These are phyloP conservation scores for Rhea pennata DNA, from an alignment of 2,113 vertebrate genomes.

Conservation along the genomic window DNA sequence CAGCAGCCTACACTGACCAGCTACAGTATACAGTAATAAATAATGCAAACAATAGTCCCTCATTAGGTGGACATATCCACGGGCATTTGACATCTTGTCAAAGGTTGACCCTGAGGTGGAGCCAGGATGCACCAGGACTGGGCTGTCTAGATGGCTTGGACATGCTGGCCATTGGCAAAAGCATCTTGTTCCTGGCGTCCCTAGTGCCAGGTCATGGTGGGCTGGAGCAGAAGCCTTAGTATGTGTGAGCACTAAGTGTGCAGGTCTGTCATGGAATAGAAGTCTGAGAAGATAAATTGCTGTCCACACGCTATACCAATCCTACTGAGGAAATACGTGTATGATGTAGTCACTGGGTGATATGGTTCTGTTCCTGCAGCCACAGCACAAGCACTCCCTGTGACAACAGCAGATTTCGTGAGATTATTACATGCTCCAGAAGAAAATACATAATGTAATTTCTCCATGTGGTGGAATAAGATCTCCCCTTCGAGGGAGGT, in stretches of 20 bases:
- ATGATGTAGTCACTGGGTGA: background rate
- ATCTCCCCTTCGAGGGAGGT: too few species aligned
- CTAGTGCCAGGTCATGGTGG: background rate
- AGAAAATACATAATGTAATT: background rate
- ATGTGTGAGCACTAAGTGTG: too few species aligned
- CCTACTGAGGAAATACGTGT: background rate
- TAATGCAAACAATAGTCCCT: background rate
- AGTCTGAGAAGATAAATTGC: background rate
- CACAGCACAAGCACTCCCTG: rapidly evolving
- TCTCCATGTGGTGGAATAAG: background rate
- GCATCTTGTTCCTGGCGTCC: background rate
- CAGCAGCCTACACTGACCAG: background rate
- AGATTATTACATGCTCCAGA: background rate
- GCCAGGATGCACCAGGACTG: rapidly evolving
- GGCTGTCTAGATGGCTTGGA: background rate
- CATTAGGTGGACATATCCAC: rapidly evolving
- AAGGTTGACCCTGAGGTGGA: background rate
- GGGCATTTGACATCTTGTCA: background rate
- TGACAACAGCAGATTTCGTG: background rate
- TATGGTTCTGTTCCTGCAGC: background rate
- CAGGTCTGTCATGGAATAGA: background rate
- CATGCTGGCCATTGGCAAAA: background rate
- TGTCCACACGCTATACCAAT: background rate
- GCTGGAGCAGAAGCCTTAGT: background rate
- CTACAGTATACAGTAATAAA: background rate